Evolutionary conservation across 1,140 invertebrate genomes (phyloP), one percentile per base, ranked within the genome.

Genomic region (Pogonognathellus flavescens): DNA sequence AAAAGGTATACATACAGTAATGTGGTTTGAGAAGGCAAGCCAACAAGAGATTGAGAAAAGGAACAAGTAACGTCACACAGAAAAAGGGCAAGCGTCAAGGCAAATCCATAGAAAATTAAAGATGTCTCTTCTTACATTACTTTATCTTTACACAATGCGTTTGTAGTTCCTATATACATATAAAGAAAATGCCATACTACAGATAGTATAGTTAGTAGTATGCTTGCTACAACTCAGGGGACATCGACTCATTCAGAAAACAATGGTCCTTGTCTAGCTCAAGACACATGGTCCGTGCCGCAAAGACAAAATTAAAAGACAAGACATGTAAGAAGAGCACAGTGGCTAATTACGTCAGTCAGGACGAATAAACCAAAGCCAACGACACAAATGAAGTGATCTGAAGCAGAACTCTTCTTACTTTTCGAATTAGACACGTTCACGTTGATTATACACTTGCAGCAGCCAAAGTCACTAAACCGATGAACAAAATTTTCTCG

Each of bases 381-480:
- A 50, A 76, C 70, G 41, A 49, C 70, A 49, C 16, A 76, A 76
- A 76, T 50, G 70, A 76, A 31, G 16, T 49, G 66, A 72, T 25
- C 25, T 49, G 31, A n/a, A 49, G 70, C 41, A 49, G 41, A 76
- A 76, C 14, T 49, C 49, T 41, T 6, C 31, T 41, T 41, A 41
- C 70, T 50, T 31, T 76, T 76, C 25, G 41, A 76, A 76, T 76
- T 76, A 76, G 70, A 16, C 70, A 76, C 70, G 70, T 76, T 76
- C 70, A 76, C 31, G 31, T n/a, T 76, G 13, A 25, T n/a, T 76
- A 49, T 50, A 76, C 70, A 50, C 16, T 49, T 49, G 31, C 2
- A 41, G 31, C 6, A 3, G 6, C 13, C 13, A 14, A 50, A 76
- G n/a, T 76, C 16, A 76, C 70, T 76, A 41, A 76, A 76, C 25